These are phyloP conservation scores for Cynaeus angustus DNA, from an alignment of 2,888 invertebrate species.

Conservation along the genomic window DNA sequence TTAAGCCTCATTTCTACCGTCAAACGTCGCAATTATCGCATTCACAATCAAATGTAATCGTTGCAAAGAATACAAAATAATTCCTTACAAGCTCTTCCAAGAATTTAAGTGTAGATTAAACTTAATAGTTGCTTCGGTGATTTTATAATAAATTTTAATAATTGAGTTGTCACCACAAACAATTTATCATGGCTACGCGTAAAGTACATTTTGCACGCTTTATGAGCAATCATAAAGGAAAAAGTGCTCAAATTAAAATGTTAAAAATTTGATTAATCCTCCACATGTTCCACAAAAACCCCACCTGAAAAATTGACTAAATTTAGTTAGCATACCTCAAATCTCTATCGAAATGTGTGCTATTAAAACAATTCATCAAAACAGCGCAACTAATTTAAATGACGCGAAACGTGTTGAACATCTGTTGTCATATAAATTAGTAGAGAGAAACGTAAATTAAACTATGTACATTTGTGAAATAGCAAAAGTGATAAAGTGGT, in stretches of 20 bases:
- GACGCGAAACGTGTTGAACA: slow-evolving; percentile 36
- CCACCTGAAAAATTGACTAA: neutral
- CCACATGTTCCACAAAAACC: slow-evolving; percentile 16
- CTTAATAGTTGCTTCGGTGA: slow-evolving; percentile 8
- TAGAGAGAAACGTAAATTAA: slow-evolving; percentile 37
- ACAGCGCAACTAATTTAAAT: slow-evolving; percentile 35
- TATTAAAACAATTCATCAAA: slow-evolving; percentile 29
- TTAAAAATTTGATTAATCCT: slow-evolving; percentile 21
- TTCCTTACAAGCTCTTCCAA: slow-evolving; percentile 7
- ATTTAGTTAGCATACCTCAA: slow-evolving; percentile 10
- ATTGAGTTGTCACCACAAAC: slow-evolving; percentile 42
- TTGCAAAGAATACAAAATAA: slow-evolving; percentile 25
- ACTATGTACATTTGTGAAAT: slow-evolving; percentile 17
- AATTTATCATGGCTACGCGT: slow-evolving; percentile 21
- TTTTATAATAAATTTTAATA: slow-evolving; percentile 30
- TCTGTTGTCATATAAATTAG: slow-evolving; percentile 45
- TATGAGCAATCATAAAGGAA: slow-evolving; percentile 8
- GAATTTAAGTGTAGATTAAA: slow-evolving; percentile 22
- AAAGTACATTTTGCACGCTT: slow-evolving; percentile 16
- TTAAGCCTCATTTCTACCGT: slow-evolving; percentile 12
- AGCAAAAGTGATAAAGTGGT: slow-evolving; percentile 24
- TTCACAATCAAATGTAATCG: slow-evolving; percentile 34
- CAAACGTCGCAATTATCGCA: slow-evolving; percentile 26
- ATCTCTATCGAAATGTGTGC: no score
- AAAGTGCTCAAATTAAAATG: slow-evolving; percentile 14